Evolutionary conservation across 1,140 invertebrate genomes (phyloP).

Genomic region (Chrysomallon squamiferum): DNA sequence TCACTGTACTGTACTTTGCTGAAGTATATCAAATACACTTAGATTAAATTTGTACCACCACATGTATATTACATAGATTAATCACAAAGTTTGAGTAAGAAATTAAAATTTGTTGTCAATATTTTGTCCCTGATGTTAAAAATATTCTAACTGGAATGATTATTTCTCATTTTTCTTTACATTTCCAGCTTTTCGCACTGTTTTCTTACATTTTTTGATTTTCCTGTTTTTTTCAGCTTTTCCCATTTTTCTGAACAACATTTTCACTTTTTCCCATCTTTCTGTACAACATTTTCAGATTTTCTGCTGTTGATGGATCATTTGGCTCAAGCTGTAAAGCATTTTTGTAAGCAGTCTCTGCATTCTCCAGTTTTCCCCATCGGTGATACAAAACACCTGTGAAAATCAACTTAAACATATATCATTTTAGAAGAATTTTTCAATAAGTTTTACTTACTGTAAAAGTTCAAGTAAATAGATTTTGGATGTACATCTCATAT

Average conservation of each 20-base stretch:
- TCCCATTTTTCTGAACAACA: not conserved
- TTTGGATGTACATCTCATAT: not conserved
- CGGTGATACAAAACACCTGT: slow-evolving; percentile 91
- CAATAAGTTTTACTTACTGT: not conserved
- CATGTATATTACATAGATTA: too few species aligned
- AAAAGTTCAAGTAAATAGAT: not conserved
- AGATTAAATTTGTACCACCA: too few species aligned
- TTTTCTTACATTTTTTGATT: too few species aligned
- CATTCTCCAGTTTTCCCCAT: slow-evolving; percentile 81
- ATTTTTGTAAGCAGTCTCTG: slow-evolving; percentile 77
- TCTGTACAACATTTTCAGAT: slow-evolving; percentile 67
- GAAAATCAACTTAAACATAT: slow-evolving; percentile 50
- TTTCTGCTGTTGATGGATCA: slow-evolving; percentile 62
- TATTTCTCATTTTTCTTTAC: too few species aligned
- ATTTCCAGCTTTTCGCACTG: too few species aligned
- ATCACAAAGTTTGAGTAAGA: too few species aligned
- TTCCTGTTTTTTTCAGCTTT: too few species aligned
- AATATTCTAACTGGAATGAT: too few species aligned
- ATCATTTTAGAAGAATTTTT: not conserved
- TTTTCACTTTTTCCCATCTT: slow-evolving; percentile 30
- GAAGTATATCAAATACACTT: too few species aligned
- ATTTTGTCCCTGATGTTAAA: too few species aligned
- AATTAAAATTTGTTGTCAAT: too few species aligned
- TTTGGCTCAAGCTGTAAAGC: slow-evolving; percentile 77
- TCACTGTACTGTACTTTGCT: too few species aligned